A percentile compares a stretch with the other conserved stretches of the same genome.
Evolutionary conservation across 2,797 vertebrate species (phyloP).

Genomic region (Poecilia wingei): DNA sequence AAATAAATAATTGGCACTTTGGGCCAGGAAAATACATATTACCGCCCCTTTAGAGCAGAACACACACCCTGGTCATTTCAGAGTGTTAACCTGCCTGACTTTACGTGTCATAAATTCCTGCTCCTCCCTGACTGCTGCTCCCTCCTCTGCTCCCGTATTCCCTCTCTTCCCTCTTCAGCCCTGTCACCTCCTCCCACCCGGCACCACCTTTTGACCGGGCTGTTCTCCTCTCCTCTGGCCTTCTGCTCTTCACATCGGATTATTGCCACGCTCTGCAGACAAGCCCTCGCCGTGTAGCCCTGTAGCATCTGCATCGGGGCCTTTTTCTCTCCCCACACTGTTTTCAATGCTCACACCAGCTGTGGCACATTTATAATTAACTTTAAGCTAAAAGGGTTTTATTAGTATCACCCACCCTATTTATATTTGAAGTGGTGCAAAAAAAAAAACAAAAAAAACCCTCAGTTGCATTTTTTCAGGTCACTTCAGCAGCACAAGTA

Average conservation of each 20-base stretch:
- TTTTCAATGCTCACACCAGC: constrained; percentile 9
- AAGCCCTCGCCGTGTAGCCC: constrained; percentile 2
- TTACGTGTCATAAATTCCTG: constrained; percentile 25
- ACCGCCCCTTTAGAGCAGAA: neutral
- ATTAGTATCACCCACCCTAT: neutral
- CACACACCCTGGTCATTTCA: neutral
- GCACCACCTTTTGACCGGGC: constrained; percentile 25
- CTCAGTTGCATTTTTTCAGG: neutral
- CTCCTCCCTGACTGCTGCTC: constrained; percentile 6
- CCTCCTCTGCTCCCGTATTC: neutral
- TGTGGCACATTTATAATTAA: constrained; percentile 13
- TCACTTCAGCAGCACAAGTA: neutral
- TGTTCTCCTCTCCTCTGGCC: constrained; percentile 23
- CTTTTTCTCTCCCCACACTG: neutral
- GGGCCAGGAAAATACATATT: too few relatives aligned
- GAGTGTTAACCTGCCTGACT: constrained; percentile 30
- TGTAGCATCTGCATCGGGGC: constrained; percentile 3
- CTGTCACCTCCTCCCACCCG: constrained; percentile 23
- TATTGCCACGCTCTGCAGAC: constrained; percentile 24
- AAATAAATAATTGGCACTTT: too few relatives aligned
- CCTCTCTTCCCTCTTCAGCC: constrained; percentile 14
- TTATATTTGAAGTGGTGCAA: neutral
- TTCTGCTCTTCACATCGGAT: constrained; percentile 14
- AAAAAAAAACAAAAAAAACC: too few relatives aligned
- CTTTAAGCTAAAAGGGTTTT: neutral